Percentiles rank a stretch among this genome's conserved stretches.
These are phyloP conservation scores for Apamea sordens DNA, from an alignment of 2,888 invertebrate species.

Conservation along the genomic window DNA sequence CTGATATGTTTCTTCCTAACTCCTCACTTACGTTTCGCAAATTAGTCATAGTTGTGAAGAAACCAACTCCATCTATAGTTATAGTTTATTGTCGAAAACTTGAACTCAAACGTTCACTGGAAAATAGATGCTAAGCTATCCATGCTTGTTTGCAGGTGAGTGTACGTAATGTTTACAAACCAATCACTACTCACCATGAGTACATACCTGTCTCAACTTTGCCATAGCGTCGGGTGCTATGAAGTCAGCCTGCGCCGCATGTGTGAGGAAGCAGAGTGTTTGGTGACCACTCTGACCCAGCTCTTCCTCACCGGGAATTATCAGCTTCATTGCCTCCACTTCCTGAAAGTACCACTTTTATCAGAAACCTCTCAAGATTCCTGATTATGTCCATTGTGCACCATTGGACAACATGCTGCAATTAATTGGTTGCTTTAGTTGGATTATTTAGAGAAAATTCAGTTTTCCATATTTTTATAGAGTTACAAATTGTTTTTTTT, in stretches of 20 bases:
- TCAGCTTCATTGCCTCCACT: constrained; percentile 96
- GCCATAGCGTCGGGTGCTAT: constrained; percentile 99
- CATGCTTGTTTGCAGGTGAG: no score
- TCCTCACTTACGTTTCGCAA: no score
- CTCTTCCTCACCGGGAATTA: constrained; percentile 98
- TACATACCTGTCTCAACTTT: constrained; percentile 95
- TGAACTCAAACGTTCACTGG: no score
- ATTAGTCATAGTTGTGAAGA: no score
- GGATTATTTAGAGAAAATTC: not conserved
- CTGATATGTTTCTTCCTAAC: no score
- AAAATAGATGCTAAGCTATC: no score
- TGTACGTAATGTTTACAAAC: not conserved
- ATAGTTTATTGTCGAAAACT: no score
- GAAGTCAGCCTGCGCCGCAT: constrained; percentile 97
- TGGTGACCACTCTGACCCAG: constrained; percentile 96
- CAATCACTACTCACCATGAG: not conserved
- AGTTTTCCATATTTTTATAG: not conserved
- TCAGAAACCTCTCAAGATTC: not conserved
- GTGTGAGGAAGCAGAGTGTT: constrained; percentile 97
- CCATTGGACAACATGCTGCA: not conserved
- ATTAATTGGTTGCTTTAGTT: not conserved
- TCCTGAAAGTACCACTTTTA: constrained; percentile 91
- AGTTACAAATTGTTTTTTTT: not conserved
- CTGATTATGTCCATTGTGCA: not conserved
- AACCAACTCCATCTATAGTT: no score